Conservation (phyloP, 2,888 invertebrate genomes). For the Archips xylosteana region DNA sequence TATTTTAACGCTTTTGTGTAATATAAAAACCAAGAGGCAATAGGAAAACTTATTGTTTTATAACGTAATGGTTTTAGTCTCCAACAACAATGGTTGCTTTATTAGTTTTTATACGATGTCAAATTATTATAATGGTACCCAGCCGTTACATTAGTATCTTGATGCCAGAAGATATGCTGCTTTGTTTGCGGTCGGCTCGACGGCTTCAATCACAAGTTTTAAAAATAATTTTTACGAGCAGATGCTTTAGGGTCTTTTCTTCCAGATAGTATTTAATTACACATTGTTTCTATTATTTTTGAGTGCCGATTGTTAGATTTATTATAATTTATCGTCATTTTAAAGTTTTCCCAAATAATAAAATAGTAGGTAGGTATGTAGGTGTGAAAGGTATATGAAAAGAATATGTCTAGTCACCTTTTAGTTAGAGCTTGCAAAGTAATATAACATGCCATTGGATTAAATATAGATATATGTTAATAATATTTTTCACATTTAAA, state of each 20-base stretch:
- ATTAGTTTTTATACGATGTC: constrained; percentile 39
- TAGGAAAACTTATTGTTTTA: constrained; percentile 31
- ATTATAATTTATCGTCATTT: not conserved
- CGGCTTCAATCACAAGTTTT: not conserved
- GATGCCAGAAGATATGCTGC: constrained; percentile 6
- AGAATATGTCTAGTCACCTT: too few species aligned
- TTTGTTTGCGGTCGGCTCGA: constrained; percentile 4
- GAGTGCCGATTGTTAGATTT: not conserved
- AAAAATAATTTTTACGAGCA: not conserved
- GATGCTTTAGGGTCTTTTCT: not conserved
- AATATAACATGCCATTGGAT: too few species aligned
- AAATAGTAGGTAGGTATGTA: not conserved
- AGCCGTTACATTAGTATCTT: constrained; percentile 30
- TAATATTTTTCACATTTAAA: too few species aligned
- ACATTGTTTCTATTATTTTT: not conserved
- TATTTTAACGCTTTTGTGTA: not conserved
- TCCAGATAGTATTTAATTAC: not conserved
- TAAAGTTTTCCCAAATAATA: not conserved
- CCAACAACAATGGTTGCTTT: constrained; percentile 27
- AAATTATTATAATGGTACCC: constrained; percentile 45
- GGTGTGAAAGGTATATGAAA: too few species aligned
- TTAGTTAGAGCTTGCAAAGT: too few species aligned
- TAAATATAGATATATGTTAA: too few species aligned
- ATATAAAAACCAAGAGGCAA: constrained; percentile 8
- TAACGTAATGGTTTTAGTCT: constrained; percentile 14